Conservation (phyloP, 2,797 vertebrate species). For the Halcyon chelicuti region DNA sequence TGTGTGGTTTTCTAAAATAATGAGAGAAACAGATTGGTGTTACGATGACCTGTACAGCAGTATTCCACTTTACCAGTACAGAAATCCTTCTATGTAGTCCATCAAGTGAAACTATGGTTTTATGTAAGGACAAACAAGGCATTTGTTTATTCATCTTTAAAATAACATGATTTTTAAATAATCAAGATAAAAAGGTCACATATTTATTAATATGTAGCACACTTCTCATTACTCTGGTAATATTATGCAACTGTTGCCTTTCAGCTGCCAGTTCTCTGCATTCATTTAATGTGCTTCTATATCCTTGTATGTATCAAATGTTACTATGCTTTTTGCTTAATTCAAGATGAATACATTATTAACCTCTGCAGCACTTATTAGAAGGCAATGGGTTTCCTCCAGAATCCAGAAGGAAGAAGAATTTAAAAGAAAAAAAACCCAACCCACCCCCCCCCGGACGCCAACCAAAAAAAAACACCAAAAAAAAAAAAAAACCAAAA, state of each 20-base stretch:
- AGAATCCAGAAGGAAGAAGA: background rate
- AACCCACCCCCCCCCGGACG: fast-evolving
- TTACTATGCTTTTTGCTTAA: constrained; percentile 29
- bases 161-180: constrained; percentile 69
- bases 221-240: constrained; percentile 56
- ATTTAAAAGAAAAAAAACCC: background rate
- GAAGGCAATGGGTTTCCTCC: background rate
- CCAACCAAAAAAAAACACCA: too few species aligned
- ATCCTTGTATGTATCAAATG: constrained; percentile 4
- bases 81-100: background rate
- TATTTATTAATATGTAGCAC: constrained; percentile 72
- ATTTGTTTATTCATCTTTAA: constrained; percentile 61
- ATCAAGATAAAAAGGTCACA: constrained; percentile 72
- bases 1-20: background rate
- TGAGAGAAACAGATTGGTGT: background rate
- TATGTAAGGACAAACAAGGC: constrained; percentile 44
- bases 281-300: constrained; percentile 6
- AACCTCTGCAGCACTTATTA: constrained; percentile 27
- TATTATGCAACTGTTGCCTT: constrained; percentile 67
- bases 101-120: background rate
- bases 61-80: background rate
- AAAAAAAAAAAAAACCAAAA: too few species aligned
- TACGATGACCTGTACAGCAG: background rate
- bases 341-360: constrained; percentile 55
- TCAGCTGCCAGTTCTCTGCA: constrained; percentile 12